Conservation (phyloP, 2,888 invertebrate species). For the Dendrolimus houi region DNA sequence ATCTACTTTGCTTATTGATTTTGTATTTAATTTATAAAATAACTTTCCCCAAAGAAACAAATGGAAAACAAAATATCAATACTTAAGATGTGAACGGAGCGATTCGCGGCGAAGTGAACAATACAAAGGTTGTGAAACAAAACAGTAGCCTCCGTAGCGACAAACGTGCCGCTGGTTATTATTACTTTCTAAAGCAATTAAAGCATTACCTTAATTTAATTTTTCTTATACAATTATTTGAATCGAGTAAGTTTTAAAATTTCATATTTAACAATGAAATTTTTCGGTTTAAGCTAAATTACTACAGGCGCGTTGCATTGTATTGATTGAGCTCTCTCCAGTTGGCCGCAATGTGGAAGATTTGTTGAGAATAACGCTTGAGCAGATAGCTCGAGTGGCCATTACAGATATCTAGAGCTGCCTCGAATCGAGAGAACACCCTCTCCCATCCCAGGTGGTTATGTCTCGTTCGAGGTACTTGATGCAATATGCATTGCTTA, state of each 20-base stretch:
- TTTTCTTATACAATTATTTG: constrained; percentile 7
- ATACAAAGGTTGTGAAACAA: constrained; percentile 57
- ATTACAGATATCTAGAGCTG: constrained; percentile 66
- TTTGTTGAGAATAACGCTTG: constrained; percentile 67
- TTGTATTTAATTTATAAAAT: constrained; percentile 34
- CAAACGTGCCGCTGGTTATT: constrained; percentile 42
- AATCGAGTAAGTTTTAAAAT: not conserved
- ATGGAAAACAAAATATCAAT: constrained; percentile 41
- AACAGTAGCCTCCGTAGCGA: constrained; percentile 44
- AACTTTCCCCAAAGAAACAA: constrained; percentile 30
- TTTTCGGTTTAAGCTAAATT: constrained; percentile 12
- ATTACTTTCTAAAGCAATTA: constrained; percentile 38
- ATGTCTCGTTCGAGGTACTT: constrained; percentile 40
- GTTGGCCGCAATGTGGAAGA: constrained; percentile 62
- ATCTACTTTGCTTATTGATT: constrained; percentile 1
- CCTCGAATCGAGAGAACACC: constrained; percentile 48
- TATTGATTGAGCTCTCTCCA: constrained; percentile 44
- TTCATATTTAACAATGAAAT: not conserved
- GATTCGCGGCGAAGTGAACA: constrained; percentile 43
- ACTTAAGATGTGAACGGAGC: constrained; percentile 37
- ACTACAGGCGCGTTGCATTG: constrained; percentile 32
- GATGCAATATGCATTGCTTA: constrained; percentile 16
- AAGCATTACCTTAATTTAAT: constrained; percentile 34
- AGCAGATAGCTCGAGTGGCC: constrained; percentile 68
- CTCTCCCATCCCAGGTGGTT: constrained; percentile 35